These are phyloP conservation scores for Pseudoips prasinana DNA, from an alignment of 2,888 invertebrate species.

Conservation along the genomic window DNA sequence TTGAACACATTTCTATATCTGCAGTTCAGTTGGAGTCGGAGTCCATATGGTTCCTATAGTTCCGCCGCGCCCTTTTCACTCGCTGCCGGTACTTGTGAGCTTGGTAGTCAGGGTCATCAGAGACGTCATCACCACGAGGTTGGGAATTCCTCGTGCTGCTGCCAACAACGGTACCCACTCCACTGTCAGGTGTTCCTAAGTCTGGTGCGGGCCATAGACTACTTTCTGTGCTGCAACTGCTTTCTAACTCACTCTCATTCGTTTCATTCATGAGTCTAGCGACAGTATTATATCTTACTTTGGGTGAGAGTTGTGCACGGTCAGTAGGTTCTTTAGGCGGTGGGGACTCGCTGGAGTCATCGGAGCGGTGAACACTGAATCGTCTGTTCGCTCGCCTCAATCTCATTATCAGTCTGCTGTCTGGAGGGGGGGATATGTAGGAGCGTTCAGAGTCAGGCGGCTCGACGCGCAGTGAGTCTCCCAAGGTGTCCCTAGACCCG, in stretches of 20 bases:
- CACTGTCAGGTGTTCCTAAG: conserved; percentile 63
- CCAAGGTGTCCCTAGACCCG: conserved; percentile 73
- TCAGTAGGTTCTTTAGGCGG: conserved; percentile 52
- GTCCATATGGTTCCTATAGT: conserved; percentile 84
- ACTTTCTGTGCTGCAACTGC: conserved; percentile 71
- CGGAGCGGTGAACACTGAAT: conserved; percentile 53
- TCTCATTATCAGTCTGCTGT: conserved; percentile 41
- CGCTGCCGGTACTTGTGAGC: conserved; percentile 80
- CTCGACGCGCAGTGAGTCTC: conserved; percentile 59
- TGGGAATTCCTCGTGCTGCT: conserved; percentile 54
- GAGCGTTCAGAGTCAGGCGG: conserved; percentile 47
- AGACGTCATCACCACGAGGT: conserved; percentile 52
- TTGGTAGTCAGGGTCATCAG: conserved; percentile 74
- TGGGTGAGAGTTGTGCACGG: conserved; percentile 46
- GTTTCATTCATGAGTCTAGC: conserved; percentile 76
- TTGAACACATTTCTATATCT: conserved; percentile 40
- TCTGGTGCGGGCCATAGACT: conserved; percentile 52
- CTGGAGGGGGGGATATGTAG: conserved; percentile 45
- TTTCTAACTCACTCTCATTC: conserved; percentile 75
- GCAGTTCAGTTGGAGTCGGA: conserved; percentile 83
- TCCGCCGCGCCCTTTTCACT: conserved; percentile 83
- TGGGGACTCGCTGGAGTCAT: conserved; percentile 71
- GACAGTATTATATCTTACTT: conserved; percentile 55
- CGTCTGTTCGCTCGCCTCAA: conserved; percentile 51
- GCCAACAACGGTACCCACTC: conserved; percentile 59